Conservation (phyloP, 1,140 invertebrate genomes). For the Megalopta genalis region DNA sequence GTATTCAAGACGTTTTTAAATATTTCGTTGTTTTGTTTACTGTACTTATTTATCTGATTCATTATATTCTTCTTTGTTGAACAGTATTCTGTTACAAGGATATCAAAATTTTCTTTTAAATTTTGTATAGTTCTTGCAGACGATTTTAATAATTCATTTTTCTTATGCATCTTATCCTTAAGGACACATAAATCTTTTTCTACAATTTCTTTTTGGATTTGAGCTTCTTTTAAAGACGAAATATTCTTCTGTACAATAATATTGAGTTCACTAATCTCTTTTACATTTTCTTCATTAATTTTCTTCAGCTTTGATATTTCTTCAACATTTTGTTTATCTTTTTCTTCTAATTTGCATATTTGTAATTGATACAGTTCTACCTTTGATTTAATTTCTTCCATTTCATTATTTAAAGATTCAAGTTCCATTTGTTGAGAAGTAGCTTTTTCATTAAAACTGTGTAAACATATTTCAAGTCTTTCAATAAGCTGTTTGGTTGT, state of each 20-base stretch:
- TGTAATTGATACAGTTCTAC: slow-evolving; percentile 6
- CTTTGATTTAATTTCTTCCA: slow-evolving; percentile 27
- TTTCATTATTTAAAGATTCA: slow-evolving; percentile 10
- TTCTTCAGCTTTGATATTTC: slow-evolving; percentile 26
- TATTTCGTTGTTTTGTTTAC: slow-evolving; percentile 23
- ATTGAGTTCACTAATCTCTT: slow-evolving; percentile 32
- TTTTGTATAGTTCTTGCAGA: background rate
- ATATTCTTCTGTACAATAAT: slow-evolving; percentile 24
- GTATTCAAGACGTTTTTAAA: slow-evolving; percentile 25
- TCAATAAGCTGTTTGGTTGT: slow-evolving; percentile 34
- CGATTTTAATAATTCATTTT: slow-evolving; percentile 16
- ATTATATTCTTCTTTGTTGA: slow-evolving; percentile 27
- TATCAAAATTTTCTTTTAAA: background rate
- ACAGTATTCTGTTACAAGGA: slow-evolving; percentile 33
- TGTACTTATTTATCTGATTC: slow-evolving; percentile 18
- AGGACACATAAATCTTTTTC: slow-evolving; percentile 40
- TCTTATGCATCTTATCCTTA: slow-evolving; percentile 16
- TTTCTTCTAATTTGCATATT: slow-evolving; percentile 51
- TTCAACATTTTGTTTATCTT: slow-evolving; percentile 31
- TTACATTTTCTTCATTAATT: slow-evolving; percentile 12
- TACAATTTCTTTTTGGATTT: slow-evolving; percentile 45
- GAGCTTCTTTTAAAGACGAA: slow-evolving; percentile 30
- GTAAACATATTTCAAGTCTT: slow-evolving; percentile 24
- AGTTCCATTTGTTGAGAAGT: slow-evolving; percentile 26
- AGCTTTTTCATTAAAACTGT: slow-evolving; percentile 16